Percentiles rank a stretch among this genome's conserved stretches.
Conservation (phyloP, 2,888 invertebrate species). For the Polyploca ridens region DNA sequence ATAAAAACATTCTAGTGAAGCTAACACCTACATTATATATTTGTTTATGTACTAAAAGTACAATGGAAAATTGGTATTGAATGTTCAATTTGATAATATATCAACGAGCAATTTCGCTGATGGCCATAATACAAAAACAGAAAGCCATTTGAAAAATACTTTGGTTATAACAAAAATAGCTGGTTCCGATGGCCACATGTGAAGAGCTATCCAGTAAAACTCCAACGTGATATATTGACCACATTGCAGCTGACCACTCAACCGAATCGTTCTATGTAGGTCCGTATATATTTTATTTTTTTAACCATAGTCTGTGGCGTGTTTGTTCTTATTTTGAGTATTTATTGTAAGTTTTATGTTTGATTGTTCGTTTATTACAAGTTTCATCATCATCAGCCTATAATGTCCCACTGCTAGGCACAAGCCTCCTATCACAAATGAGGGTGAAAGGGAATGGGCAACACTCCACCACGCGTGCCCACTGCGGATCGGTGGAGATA, state of each 20-base stretch:
- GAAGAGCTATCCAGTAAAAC: conserved; percentile 13
- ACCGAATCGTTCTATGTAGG: conserved; percentile 3
- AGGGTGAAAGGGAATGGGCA: too few species aligned
- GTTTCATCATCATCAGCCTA: too few species aligned
- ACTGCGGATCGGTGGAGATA: too few species aligned
- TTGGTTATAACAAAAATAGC: neutral
- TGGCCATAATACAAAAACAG: neutral
- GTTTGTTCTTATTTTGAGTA: neutral
- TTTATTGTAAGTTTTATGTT: neutral
- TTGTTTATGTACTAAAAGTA: too few species aligned
- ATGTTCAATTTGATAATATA: neutral
- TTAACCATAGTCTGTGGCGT: neutral
- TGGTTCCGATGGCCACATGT: conserved; percentile 8
- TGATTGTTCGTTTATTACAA: too few species aligned
- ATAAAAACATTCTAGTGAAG: too few species aligned
- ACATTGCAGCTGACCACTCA: conserved; percentile 16
- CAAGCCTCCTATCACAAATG: too few species aligned
- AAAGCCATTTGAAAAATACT: neutral
- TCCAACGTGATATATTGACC: conserved; percentile 19
- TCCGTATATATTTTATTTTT: neutral
- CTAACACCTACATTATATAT: too few species aligned
- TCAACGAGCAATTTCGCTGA: neutral
- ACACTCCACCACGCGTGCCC: too few species aligned
- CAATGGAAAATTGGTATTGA: too few species aligned
- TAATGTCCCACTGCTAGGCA: too few species aligned